Conservation (phyloP, 2,797 vertebrate genomes). For the Yasuhikotakia modesta region DNA sequence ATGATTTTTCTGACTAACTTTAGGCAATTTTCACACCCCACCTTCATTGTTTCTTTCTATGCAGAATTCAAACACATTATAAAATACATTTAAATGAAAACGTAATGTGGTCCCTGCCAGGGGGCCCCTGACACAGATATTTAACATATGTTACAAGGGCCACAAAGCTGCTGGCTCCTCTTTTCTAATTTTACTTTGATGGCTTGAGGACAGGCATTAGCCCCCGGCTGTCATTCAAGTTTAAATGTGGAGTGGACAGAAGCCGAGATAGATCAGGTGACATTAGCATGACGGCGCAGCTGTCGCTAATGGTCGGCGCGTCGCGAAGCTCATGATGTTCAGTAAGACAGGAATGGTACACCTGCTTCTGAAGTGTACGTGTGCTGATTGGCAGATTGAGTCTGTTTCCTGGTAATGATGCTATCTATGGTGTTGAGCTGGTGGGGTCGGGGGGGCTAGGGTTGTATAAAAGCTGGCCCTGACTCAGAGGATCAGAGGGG, state of each 20-base stretch:
- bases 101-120: too few relatives aligned
- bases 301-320: slow-evolving; percentile 46
- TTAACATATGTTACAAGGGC: slow-evolving; percentile 5
- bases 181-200: slow-evolving; percentile 58
- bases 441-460: slow-evolving; percentile 2
- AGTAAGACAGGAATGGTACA: slow-evolving; percentile 54
- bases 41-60: neutral
- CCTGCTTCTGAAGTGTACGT: slow-evolving; percentile 50
- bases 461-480: slow-evolving; percentile 29
- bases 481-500: slow-evolving; percentile 40
- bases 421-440: slow-evolving; percentile 46
- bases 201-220: slow-evolving; percentile 37
- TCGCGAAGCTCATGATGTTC: slow-evolving; percentile 34
- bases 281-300: slow-evolving; percentile 52
- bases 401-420: slow-evolving; percentile 63
- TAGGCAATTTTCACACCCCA: neutral
- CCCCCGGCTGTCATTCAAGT: slow-evolving; percentile 46
- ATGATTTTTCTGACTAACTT: too few relatives aligned
- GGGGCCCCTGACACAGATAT: slow-evolving; percentile 31
- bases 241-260: slow-evolving; percentile 52
- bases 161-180: slow-evolving; percentile 40
- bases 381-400: slow-evolving; percentile 25
- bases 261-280: slow-evolving; percentile 53
- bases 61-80: neutral
- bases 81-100: neutral